Conservation (phyloP, 2,113 vertebrate genomes). For the Spilogale gracilis region DNA sequence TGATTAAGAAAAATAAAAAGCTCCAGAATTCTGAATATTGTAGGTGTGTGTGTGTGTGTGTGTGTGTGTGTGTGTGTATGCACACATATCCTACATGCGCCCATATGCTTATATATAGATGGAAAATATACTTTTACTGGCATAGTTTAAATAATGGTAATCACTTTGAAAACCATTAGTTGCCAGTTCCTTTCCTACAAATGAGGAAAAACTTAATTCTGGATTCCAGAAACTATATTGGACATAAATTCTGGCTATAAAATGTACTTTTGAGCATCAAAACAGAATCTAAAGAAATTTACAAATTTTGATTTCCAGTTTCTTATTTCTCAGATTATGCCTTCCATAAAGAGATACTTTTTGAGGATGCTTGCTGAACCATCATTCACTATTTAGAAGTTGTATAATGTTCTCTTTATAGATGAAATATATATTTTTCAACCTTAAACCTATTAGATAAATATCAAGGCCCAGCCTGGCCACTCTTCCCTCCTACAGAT, state of each 20-base stretch:
- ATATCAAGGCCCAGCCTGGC: background rate
- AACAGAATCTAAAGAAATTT: background rate
- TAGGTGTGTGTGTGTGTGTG: background rate
- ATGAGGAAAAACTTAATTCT: background rate
- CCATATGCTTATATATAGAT: background rate
- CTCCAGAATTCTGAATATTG: background rate
- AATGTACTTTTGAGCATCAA: background rate
- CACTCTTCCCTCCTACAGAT: background rate
- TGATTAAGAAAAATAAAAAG: background rate
- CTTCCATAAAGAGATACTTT: background rate
- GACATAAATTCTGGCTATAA: background rate
- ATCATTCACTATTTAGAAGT: background rate
- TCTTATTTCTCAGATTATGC: background rate
- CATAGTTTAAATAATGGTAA: background rate
- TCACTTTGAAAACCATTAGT: background rate
- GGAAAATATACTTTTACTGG: background rate
- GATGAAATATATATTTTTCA: background rate
- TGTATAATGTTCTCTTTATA: background rate
- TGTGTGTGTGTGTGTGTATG: background rate
- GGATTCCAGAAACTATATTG: background rate
- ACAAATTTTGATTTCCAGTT: background rate
- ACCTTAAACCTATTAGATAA: background rate
- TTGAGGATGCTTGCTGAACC: background rate
- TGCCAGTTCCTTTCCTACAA: background rate
- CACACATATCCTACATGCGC: accelerated